phyloP scores from a whole-genome alignment of 2,888 invertebrate species.

The Parelbella ahira region DNA sequence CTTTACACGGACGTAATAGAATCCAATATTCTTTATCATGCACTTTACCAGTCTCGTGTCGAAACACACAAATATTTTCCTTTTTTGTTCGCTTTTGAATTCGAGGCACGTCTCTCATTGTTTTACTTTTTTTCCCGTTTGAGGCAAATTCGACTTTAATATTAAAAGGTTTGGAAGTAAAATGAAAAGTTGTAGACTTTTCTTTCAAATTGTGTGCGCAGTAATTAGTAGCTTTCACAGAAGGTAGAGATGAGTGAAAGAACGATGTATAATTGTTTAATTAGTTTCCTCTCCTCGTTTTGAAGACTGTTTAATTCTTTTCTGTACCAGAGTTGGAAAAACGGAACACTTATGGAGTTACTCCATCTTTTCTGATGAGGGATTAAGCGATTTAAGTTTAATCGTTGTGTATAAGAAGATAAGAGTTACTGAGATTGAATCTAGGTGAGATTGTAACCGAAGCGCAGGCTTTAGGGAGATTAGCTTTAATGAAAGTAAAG shows the following conservation, averaged over 20 bases:
- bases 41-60: constrained; percentile 1
- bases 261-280: constrained; percentile 18
- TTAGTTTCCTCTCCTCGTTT: constrained; percentile 4
- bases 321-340: too few relatives aligned
- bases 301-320: not conserved
- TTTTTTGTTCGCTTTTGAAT: constrained; percentile 20
- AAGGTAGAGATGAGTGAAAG: constrained; percentile 14
- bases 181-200: constrained; percentile 21
- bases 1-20: not conserved
- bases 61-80: constrained; percentile 23
- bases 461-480: too few relatives aligned
- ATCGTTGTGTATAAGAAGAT: too few relatives aligned
- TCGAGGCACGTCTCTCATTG: constrained; percentile 28
- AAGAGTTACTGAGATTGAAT: too few relatives aligned
- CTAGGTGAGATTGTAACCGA: too few relatives aligned
- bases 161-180: constrained; percentile 24
- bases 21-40: not conserved
- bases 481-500: too few relatives aligned
- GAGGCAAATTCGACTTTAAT: constrained; percentile 25
- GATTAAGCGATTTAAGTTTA: too few relatives aligned
- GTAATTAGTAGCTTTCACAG: constrained; percentile 22
- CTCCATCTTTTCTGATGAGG: too few relatives aligned
- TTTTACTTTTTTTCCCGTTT: constrained; percentile 22
- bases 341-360: too few relatives aligned
- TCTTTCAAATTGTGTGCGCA: constrained; percentile 20